Percentiles rank a stretch among this genome's conserved stretches.
phyloP scores from a whole-genome alignment of 2,113 vertebrate species.

The Nycticorax nycticorax region DNA sequence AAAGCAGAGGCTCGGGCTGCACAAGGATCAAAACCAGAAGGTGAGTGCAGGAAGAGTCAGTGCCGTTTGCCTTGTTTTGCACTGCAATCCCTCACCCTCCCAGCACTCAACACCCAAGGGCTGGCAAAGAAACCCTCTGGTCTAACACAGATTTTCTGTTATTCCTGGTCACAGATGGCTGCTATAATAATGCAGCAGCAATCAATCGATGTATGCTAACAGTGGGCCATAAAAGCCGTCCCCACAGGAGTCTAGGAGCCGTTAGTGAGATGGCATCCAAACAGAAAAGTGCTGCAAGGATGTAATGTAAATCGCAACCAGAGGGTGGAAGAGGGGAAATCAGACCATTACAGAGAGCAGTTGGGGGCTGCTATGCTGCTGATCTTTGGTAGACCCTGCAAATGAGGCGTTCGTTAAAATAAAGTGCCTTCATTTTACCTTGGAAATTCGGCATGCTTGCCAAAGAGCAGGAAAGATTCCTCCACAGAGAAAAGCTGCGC shows the following conservation, averaged over 20 bases:
- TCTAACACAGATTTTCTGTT: neutral
- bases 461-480: neutral
- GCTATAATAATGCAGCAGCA: neutral
- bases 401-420: neutral
- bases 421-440: neutral
- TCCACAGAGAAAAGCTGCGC: neutral
- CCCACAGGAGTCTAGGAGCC: neutral
- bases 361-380: neutral
- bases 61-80: neutral
- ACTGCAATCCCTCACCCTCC: neutral
- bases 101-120: neutral
- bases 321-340: neutral
- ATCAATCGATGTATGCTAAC: accelerated
- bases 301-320: neutral
- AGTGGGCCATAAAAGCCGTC: neutral
- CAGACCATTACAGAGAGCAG: neutral
- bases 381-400: neutral
- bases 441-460: neutral
- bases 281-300: neutral
- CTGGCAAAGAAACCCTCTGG: neutral
- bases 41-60: slow-evolving; percentile 68
- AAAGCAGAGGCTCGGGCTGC: slow-evolving; percentile 52
- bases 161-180: neutral
- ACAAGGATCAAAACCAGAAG: slow-evolving; percentile 78
- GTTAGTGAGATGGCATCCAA: neutral